A percentile compares a stretch with the other conserved stretches of the same genome.
Evolutionary conservation across 2,888 invertebrate species (phyloP).

Genomic region (Macaria liturata): DNA sequence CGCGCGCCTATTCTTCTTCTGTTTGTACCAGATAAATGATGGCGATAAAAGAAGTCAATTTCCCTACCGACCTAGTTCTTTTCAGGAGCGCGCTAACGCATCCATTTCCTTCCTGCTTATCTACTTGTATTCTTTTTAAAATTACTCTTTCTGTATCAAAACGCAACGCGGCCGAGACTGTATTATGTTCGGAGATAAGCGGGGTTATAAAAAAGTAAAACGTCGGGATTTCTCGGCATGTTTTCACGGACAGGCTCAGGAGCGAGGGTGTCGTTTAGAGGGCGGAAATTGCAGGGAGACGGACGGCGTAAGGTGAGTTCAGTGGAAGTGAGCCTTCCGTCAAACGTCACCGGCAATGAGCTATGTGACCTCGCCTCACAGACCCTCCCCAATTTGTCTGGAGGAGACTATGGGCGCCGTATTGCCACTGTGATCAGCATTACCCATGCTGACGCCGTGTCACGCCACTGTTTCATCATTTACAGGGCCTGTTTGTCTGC

Average conservation of each 20-base stretch:
- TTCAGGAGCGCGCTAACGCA: conserved; percentile 24
- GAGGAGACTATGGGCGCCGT: conserved; percentile 32
- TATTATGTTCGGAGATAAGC: conserved; percentile 57
- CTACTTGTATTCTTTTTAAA: conserved; percentile 28
- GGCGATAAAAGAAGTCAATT: conserved; percentile 29
- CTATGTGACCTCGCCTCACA: conserved; percentile 52
- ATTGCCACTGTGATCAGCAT: conserved; percentile 44
- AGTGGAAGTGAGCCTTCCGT: conserved; percentile 57
- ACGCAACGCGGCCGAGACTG: conserved; percentile 46
- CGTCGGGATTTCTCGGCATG: conserved; percentile 54
- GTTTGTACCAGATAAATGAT: conserved; percentile 23
- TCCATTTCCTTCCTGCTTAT: conserved; percentile 31
- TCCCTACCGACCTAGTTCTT: conserved; percentile 25
- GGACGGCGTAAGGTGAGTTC: conserved; percentile 54
- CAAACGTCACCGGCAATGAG: conserved; percentile 64
- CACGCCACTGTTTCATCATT: conserved; percentile 24
- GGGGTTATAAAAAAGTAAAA: conserved; percentile 61
- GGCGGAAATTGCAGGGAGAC: conserved; percentile 64
- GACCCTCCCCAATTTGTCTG: conserved; percentile 55
- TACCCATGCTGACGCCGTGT: conserved; percentile 28
- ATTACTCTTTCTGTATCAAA: conserved; percentile 40
- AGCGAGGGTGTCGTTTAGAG: conserved; percentile 61
- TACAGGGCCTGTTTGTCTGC: too few relatives aligned
- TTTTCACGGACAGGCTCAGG: conserved; percentile 53
- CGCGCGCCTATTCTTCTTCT: neutral